These are phyloP conservation scores for Neopipo cinnamomea DNA, from an alignment of 2,113 vertebrate species.

Conservation along the genomic window DNA sequence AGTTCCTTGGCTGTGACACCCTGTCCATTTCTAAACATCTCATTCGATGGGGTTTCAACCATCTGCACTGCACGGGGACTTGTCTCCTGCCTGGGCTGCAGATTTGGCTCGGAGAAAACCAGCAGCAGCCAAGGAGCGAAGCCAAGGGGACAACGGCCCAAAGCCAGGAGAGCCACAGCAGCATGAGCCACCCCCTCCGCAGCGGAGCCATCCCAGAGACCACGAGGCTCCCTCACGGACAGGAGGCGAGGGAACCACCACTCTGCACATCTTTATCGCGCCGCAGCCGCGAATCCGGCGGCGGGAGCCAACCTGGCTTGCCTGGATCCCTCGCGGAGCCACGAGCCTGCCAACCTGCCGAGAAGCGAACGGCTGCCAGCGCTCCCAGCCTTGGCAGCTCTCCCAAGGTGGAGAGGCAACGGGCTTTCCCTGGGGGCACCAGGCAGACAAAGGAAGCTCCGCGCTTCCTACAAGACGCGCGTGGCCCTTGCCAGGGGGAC, in stretches of 20 bases:
- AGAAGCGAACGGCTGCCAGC: constrained; percentile 16
- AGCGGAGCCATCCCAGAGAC: fast-evolving
- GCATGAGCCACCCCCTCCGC: background rate
- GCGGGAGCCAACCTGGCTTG: constrained; percentile 15
- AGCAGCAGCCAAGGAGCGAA: background rate
- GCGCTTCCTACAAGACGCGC: background rate
- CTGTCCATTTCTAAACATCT: background rate
- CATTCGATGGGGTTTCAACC: constrained; percentile 32
- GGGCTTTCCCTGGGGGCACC: constrained; percentile 44
- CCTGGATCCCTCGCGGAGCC: background rate
- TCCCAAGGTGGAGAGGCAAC: constrained; percentile 48
- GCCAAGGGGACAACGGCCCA: background rate
- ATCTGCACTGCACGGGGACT: constrained; percentile 34
- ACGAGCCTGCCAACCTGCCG: constrained; percentile 49
- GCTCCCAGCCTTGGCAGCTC: constrained; percentile 38
- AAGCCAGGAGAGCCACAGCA: background rate
- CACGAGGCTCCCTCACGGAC: background rate
- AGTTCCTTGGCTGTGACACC: background rate
- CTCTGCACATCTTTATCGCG: constrained; percentile 31
- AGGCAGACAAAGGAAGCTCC: constrained; percentile 21
- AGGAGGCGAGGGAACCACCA: background rate
- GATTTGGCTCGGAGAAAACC: background rate
- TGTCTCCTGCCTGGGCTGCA: background rate
- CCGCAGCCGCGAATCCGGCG: background rate
- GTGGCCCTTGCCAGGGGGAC: background rate